Percentiles rank a stretch among this genome's conserved stretches.
These are phyloP conservation scores for Agonum fuliginosum DNA, from an alignment of 2,888 invertebrate genomes.

Conservation along the genomic window DNA sequence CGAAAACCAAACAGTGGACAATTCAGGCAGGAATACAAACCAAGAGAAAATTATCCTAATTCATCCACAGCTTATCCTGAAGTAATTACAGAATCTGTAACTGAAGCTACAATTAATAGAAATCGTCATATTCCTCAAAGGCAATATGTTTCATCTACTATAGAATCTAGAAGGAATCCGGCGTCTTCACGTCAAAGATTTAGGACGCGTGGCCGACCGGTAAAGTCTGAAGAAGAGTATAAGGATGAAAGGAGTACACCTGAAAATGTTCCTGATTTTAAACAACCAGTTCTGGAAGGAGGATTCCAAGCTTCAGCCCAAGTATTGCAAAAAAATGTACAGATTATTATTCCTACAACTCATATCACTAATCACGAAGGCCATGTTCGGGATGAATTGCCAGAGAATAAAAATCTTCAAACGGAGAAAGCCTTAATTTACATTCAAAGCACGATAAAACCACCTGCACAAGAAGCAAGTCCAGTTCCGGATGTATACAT, in stretches of 20 bases:
- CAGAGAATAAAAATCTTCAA: constrained; percentile 20
- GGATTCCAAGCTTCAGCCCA: constrained; percentile 62
- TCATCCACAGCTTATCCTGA: constrained; percentile 38
- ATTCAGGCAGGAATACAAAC: constrained; percentile 63
- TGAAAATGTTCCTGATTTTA: constrained; percentile 62
- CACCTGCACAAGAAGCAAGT: constrained; percentile 13
- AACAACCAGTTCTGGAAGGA: constrained; percentile 61
- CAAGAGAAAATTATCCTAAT: constrained; percentile 27
- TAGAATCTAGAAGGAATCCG: constrained; percentile 60
- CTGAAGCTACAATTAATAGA: constrained; percentile 35
- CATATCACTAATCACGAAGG: not conserved
- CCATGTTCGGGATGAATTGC: not conserved
- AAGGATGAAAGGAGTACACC: constrained; percentile 62
- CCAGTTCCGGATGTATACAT: constrained; percentile 29
- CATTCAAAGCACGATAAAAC: constrained; percentile 21
- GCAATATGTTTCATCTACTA: constrained; percentile 56
- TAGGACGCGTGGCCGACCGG: constrained; percentile 68
- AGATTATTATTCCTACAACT: not conserved
- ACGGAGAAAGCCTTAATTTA: constrained; percentile 50
- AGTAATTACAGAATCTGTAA: constrained; percentile 44
- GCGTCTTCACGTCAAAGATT: constrained; percentile 66
- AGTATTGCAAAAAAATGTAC: constrained; percentile 26
- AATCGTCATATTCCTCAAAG: constrained; percentile 51
- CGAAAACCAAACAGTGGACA: constrained; percentile 71
- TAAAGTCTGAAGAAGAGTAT: constrained; percentile 63